Conservation (phyloP, 2,888 invertebrate genomes). For the Leuctra nigra region DNA sequence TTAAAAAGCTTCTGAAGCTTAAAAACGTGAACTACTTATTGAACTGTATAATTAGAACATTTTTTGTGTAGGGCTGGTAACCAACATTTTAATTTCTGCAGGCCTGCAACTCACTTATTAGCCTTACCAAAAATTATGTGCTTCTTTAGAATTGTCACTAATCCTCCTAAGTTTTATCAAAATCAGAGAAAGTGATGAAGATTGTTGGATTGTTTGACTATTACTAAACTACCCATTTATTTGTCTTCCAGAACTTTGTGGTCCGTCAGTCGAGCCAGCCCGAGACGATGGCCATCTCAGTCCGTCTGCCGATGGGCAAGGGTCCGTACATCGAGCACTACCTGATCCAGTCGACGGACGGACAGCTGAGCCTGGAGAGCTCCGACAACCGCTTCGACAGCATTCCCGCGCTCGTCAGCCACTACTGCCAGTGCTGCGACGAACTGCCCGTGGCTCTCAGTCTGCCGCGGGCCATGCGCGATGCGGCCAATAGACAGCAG, state of each 20-base stretch:
- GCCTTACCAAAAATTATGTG: too few relatives aligned
- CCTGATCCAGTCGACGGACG: conserved; percentile 76
- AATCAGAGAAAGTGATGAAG: too few relatives aligned
- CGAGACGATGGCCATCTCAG: conserved; percentile 92
- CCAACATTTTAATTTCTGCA: too few relatives aligned
- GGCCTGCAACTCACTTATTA: too few relatives aligned
- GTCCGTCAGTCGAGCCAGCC: conserved; percentile 91
- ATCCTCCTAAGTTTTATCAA: too few relatives aligned
- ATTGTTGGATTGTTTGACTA: too few relatives aligned
- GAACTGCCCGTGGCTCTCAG: conserved; percentile 87
- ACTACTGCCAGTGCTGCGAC: conserved; percentile 91
- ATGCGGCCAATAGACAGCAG: conserved; percentile 85
- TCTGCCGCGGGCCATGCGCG: conserved; percentile 76
- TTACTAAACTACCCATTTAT: too few relatives aligned
- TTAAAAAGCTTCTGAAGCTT: too few relatives aligned
- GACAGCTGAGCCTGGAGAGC: conserved; percentile 82
- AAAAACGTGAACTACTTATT: too few relatives aligned
- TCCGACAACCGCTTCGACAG: conserved; percentile 90
- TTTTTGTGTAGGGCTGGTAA: too few relatives aligned
- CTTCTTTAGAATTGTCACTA: too few relatives aligned
- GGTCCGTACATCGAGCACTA: conserved; percentile 95
- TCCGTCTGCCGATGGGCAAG: conserved; percentile 77
- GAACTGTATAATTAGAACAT: too few relatives aligned
- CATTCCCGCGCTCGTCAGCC: conserved; percentile 86
- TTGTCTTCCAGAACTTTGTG: conserved; percentile 72